Evolutionary conservation across 1,140 invertebrate genomes (phyloP).

Genomic region (Goniozus legneri): DNA sequence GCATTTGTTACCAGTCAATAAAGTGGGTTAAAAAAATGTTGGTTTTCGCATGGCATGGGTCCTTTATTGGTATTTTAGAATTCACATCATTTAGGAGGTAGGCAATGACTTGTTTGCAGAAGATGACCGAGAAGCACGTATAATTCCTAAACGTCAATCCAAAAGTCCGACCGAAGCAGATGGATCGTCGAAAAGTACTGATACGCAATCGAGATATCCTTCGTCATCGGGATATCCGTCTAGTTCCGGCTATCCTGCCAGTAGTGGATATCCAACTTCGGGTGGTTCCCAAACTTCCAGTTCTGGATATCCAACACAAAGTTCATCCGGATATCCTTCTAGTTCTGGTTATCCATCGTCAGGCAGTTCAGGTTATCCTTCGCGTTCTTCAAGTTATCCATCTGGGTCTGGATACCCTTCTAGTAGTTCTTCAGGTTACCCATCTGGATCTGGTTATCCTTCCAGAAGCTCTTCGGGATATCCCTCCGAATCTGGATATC

Average conservation of each 20-base stretch:
- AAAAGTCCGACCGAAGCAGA: background rate
- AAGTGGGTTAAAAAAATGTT: conserved; percentile 13
- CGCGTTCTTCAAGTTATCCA: conserved; percentile 17
- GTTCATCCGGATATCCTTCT: conserved; percentile 18
- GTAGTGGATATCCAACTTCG: conserved; percentile 11
- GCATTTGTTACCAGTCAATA: no score
- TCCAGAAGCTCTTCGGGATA: conserved; percentile 7
- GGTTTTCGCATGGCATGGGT: conserved; percentile 26
- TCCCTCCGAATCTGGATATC: conserved; percentile 19
- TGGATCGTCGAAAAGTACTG: background rate
- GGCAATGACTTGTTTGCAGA: conserved; percentile 46
- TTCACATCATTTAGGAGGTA: conserved; percentile 20
- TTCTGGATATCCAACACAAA: conserved; percentile 8
- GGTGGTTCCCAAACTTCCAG: no score
- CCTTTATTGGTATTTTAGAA: background rate
- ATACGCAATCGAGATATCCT: conserved; percentile 16
- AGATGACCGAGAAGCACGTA: conserved; percentile 22
- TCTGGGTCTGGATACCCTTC: conserved; percentile 10
- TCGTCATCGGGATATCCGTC: conserved; percentile 24
- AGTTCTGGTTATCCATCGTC: conserved; percentile 14
- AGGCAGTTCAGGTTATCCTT: conserved; percentile 17
- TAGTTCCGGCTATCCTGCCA: conserved; percentile 13
- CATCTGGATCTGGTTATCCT: conserved; percentile 17
- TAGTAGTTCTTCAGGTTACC: conserved; percentile 13
- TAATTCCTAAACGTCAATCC: conserved; percentile 14